Base-by-base conservation (phyloP, 2,888 invertebrate genomes). In the Artemia sinica region DNA sequence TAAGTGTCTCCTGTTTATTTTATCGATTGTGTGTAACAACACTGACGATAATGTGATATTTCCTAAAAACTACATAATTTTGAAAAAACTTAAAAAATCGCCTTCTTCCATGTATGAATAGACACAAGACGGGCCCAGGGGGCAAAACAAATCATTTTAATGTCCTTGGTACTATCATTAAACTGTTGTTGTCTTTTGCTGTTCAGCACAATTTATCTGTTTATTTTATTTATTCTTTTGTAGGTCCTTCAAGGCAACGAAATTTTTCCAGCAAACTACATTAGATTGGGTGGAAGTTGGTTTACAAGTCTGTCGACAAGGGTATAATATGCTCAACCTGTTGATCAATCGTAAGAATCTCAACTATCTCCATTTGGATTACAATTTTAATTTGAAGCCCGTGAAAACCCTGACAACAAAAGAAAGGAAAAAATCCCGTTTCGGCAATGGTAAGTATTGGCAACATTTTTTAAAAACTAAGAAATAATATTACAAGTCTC, bases 201-300 rank as follows among this genome's bases (percentile, higher is more conserved):
- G 28, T 4, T 28, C 2, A 28, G 28, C 28, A 28, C 4, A 28
- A 4, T 58, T 10, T 8, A 58, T 12, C 68, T 6, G 71, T 71
- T 58, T 71, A 70, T 70, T 73, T 18, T 72, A 87, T 87, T 71
- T 96, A 96, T 76, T 81, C 98, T 66, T 98, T 98, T 66, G 10
- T 84, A 86, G 97, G 50, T 98, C 98, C 0, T 99, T 99, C 81
- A 99, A 99, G 79, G 91, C 96, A 0, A 99, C 98, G 0, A 99
- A 99, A 79, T 99, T 99, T 82, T 99, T 99, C 83, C 97, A 99
- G 85, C 94, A 94, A 0, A 99, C 98, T 0, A 95, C 95, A 0
- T 81, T 99, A 73, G 98, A 99, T 80, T 99, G 98, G 98, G 98
- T 99, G 3, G 98, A 99, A 80, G 96, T 95, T 12, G 98, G 98